Conservation (phyloP, 2,797 vertebrate genomes). For the Bovichtus diacanthus region DNA sequence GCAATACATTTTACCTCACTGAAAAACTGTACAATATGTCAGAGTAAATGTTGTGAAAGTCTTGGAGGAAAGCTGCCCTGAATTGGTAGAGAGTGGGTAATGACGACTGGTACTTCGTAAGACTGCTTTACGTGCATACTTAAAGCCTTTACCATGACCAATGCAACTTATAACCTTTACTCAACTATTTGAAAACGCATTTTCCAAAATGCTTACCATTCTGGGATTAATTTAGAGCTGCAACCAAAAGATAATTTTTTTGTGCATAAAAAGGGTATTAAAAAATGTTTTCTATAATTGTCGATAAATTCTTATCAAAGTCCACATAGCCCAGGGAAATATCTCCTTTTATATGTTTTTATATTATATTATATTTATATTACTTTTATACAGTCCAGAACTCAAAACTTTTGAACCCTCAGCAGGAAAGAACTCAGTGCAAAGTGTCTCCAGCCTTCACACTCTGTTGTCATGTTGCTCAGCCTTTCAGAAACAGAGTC, state of each 20-base stretch:
- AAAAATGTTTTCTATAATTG: neutral
- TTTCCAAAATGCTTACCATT: neutral
- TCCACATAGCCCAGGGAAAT: neutral
- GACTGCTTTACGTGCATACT: neutral
- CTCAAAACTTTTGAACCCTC: neutral
- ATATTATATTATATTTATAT: no score
- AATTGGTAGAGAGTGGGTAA: neutral
- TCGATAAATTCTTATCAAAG: neutral
- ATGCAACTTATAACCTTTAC: neutral
- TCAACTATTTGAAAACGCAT: neutral
- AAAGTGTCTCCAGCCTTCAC: slow-evolving; percentile 28
- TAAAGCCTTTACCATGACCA: no score
- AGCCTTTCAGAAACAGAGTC: slow-evolving; percentile 52
- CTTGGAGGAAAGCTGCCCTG: neutral
- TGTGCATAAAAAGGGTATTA: no score
- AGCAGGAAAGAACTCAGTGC: slow-evolving; percentile 5
- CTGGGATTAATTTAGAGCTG: neutral
- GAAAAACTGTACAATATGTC: neutral
- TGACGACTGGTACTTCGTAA: neutral
- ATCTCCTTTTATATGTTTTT: neutral
- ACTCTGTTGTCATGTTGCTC: slow-evolving; percentile 25
- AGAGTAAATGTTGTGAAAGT: neutral
- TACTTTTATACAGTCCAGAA: neutral
- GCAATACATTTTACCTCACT: neutral
- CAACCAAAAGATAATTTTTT: neutral